phyloP scores from a whole-genome alignment of 1,140 invertebrate genomes.

The Heliconius himera region DNA sequence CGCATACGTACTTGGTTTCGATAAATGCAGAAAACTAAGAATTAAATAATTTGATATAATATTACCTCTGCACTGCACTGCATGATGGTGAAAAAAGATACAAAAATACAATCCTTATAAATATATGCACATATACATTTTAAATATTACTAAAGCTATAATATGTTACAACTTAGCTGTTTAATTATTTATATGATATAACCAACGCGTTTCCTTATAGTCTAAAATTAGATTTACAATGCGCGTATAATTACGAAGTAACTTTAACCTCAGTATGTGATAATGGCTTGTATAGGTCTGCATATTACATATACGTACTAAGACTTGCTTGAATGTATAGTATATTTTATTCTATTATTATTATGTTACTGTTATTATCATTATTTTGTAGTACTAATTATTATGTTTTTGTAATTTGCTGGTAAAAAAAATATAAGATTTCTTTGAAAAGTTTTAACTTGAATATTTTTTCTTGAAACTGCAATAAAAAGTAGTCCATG shows the following conservation, averaged over 20 bases:
- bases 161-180: neutral
- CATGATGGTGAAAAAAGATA: too few species aligned
- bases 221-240: conserved; percentile 34
- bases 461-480: too few species aligned
- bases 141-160: neutral
- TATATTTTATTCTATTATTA: neutral
- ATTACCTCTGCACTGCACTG: neutral
- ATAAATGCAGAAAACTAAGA: neutral
- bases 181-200: conserved; percentile 6
- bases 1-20: neutral
- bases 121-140: too few species aligned
- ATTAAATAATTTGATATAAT: neutral
- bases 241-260: conserved; percentile 15
- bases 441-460: too few species aligned
- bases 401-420: too few species aligned
- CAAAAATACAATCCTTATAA: too few species aligned
- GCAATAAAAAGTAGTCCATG: too few species aligned
- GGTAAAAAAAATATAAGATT: too few species aligned
- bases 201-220: conserved; percentile 26
- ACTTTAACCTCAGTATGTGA: conserved; percentile 33
- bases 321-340: neutral
- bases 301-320: neutral
- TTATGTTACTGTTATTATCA: neutral
- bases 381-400: too few species aligned
- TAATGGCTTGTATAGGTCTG: conserved; percentile 26